Conservation (phyloP, 2,113 vertebrate species). For the Psophia crepitans region DNA sequence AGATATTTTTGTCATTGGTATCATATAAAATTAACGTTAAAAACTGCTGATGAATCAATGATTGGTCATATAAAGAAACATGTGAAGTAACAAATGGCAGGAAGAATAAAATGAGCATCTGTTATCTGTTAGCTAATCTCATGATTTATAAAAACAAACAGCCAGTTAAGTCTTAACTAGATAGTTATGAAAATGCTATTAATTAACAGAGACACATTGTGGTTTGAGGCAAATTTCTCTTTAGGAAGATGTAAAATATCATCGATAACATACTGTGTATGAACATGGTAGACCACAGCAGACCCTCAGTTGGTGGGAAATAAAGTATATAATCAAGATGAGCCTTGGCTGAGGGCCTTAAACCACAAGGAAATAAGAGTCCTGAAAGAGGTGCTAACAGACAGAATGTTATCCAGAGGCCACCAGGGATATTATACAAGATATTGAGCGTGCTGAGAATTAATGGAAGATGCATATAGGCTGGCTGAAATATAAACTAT, state of each 20-base stretch:
- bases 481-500: neutral
- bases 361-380: neutral
- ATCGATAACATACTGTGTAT: neutral
- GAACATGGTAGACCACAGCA: neutral
- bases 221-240: neutral
- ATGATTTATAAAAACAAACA: constrained; percentile 22
- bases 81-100: neutral
- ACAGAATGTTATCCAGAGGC: neutral
- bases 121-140: neutral
- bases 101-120: constrained; percentile 2
- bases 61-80: neutral
- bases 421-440: neutral
- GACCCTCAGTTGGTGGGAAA: neutral
- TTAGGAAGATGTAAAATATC: neutral
- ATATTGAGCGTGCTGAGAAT: neutral
- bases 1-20: neutral
- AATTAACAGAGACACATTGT: neutral
- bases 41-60: neutral
- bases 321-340: neutral
- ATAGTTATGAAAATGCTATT: neutral
- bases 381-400: neutral
- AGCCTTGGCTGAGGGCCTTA: neutral
- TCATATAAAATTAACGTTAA: neutral
- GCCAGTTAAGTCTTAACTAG: neutral
- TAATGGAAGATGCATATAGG: neutral